These are phyloP conservation scores for Tanypteryx hageni DNA, from an alignment of 2,888 invertebrate species.

Conservation along the genomic window DNA sequence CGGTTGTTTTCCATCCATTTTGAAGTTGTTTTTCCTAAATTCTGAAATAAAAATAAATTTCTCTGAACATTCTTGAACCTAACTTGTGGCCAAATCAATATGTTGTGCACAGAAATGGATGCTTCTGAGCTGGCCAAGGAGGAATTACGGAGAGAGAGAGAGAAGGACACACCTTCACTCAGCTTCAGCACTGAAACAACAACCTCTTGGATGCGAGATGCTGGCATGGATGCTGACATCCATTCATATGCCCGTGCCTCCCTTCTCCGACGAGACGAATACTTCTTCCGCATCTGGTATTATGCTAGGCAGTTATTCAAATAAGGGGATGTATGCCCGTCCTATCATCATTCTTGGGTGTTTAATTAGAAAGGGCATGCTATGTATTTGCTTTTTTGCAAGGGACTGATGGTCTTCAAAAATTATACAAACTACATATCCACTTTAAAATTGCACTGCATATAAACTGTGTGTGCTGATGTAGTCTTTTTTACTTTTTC, in stretches of 20 bases:
- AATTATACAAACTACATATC: slow-evolving; percentile 51
- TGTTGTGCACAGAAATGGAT: slow-evolving; percentile 63
- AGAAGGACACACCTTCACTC: slow-evolving; percentile 82
- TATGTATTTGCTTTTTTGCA: slow-evolving; percentile 46
- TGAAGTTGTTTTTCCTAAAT: too few species aligned
- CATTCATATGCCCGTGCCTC: slow-evolving; percentile 92
- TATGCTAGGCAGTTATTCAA: slow-evolving; percentile 90
- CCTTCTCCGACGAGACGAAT: slow-evolving; percentile 91
- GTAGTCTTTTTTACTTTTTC: slow-evolving; percentile 14
- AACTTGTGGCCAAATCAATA: slow-evolving; percentile 32
- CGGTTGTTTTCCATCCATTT: too few species aligned
- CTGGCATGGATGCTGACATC: slow-evolving; percentile 96
- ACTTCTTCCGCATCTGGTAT: slow-evolving; percentile 97
- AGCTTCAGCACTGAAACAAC: slow-evolving; percentile 94
- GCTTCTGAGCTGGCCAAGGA: slow-evolving; percentile 61
- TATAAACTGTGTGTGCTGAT: neutral
- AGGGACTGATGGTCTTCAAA: neutral
- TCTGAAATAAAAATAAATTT: too few species aligned
- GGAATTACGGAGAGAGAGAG: slow-evolving; percentile 74
- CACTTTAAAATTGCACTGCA: slow-evolving; percentile 11
- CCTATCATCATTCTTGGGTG: slow-evolving; percentile 62
- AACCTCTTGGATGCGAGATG: slow-evolving; percentile 94
- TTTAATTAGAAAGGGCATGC: slow-evolving; percentile 49
- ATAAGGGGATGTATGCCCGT: slow-evolving; percentile 74
- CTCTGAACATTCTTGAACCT: neutral